Evolutionary conservation across 2,888 invertebrate species (phyloP), one percentile per base, ranked within the genome.

Genomic region (Sinopyrophorus schimmeli): DNA sequence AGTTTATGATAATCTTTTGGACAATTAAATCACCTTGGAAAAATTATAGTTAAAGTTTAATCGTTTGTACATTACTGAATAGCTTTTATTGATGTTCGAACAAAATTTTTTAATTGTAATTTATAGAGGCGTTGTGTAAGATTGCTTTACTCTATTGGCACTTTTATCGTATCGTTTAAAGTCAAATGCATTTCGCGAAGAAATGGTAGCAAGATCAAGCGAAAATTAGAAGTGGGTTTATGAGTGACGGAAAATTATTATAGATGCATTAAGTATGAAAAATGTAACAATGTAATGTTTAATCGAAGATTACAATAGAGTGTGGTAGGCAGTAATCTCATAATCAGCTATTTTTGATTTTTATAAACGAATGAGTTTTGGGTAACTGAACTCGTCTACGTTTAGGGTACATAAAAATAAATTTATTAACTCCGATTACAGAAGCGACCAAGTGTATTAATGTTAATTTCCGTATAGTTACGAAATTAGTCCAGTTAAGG

Each of bases 241-340:
- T n/a, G 3, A 24, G 15, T 35, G 35, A 14, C 35, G 35, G 15
- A 35, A 23, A 6, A 3, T 10, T 16, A 35, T 21, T 15, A 35
- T n/a, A 15, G 16, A 24, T 35, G 16, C 15, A 15, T 35, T 35
- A 35, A 35, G 15, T 35, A 7, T 23, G 35, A 16, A 24, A 32
- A 24, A 35, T 35, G 16, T 24, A 35, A 35, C 35, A 35, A 23
- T 15, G 35, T 35, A 34, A 34, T 34, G 34, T 35, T 35, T 35
- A 24, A 24, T 2, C 9, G 21, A 9, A 9, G 24, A 35, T 35
- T 24, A 35, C 35, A 35, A 35, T 35, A 11, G 35, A 3, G 35
- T 24, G 23, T 23, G 35, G 35, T 23, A 7, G 21, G 24, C 2
- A 16, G 24, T 16, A n/a, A 16, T 35, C 24, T 2, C 12, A 24